Evolutionary conservation across 2,888 invertebrate genomes (phyloP), one percentile per base, ranked within the genome.

Genomic region (Dynastes tityus): DNA sequence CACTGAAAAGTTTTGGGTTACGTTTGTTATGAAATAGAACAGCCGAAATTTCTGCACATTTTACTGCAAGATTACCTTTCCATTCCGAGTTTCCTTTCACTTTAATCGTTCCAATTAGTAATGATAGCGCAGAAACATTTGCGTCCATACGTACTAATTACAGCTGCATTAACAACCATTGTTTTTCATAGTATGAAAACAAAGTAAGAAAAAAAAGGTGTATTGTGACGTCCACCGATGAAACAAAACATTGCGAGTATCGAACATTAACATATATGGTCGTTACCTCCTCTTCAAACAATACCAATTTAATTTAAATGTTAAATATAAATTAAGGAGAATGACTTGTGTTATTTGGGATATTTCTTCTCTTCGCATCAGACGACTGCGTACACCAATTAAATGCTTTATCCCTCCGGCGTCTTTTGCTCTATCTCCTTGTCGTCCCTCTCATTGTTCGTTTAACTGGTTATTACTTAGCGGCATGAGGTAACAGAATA

Each of bases 291-390:
- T 53, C 55, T 71, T 79, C 80, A 80, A 78, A 81, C 81, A 81
- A 81, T 80, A 70, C 79, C 78, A 75, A 78, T 81, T 82, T 80
- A 78, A 83, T 80, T 81, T 81, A 78, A 81, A 80, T 80, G 79
- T 80, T 82, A 79, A 82, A 82, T 77, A 80, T 78, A 82, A 82
- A 83, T 83, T 82, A 83, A 83, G 81, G 78, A 74, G 80, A 80
- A 82, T 83, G 83, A 82, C 83, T 81, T 78, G 80, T 78, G 68
- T 64, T 80, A 80, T 81, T 80, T 70, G 68, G 51, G 63, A 70
- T 68, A 80, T 70, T 70, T 76, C 77, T 75, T 76, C 76, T 68
- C 51, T 29, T 49, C 16, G 55, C 22, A 58, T 58, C 49, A 74
- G 70, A 65, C 77, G 58, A 74, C 51, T 45, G 55, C 70, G 45